A percentile compares a stretch with the other conserved stretches of the same genome.
Evolutionary conservation across 2,113 vertebrate species (phyloP).

Genomic region (Ondatra zibethicus): DNA sequence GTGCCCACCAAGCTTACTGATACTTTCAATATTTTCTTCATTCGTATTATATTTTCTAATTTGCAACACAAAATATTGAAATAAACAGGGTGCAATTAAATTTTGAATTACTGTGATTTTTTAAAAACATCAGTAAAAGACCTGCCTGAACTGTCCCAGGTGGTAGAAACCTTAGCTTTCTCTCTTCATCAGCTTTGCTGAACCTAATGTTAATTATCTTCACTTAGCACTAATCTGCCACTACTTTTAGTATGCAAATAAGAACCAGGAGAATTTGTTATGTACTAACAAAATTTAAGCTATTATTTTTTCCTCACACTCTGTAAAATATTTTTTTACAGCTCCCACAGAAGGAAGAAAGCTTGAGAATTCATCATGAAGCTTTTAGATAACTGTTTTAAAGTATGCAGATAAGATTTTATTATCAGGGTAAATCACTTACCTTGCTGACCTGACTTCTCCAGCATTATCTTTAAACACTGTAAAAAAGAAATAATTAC

Average conservation of each 20-base stretch:
- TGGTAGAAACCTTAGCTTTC: background rate
- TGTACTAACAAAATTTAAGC: background rate
- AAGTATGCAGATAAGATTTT: background rate
- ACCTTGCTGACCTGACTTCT: constrained; percentile 91
- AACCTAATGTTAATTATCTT: background rate
- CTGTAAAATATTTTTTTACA: background rate
- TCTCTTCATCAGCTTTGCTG: background rate
- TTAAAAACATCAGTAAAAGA: background rate
- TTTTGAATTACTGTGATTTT: background rate
- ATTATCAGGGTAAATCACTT: constrained; percentile 63
- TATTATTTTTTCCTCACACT: background rate
- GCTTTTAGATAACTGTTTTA: background rate
- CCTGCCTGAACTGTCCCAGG: background rate
- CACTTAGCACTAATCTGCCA: background rate
- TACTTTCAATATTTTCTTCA: background rate
- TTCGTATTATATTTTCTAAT: background rate
- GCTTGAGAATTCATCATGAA: background rate
- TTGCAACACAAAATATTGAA: background rate
- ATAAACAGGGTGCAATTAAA: background rate
- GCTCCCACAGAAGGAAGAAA: background rate
- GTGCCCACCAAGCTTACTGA: accelerated
- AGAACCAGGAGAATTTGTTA: background rate
- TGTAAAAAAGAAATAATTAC: constrained; percentile 80
- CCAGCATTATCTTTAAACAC: constrained; percentile 94
- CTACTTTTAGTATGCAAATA: background rate